A percentile compares a stretch with the other conserved stretches of the same genome.
These are phyloP conservation scores for Scalopus aquaticus DNA, from an alignment of 2,113 vertebrate species.

Conservation along the genomic window DNA sequence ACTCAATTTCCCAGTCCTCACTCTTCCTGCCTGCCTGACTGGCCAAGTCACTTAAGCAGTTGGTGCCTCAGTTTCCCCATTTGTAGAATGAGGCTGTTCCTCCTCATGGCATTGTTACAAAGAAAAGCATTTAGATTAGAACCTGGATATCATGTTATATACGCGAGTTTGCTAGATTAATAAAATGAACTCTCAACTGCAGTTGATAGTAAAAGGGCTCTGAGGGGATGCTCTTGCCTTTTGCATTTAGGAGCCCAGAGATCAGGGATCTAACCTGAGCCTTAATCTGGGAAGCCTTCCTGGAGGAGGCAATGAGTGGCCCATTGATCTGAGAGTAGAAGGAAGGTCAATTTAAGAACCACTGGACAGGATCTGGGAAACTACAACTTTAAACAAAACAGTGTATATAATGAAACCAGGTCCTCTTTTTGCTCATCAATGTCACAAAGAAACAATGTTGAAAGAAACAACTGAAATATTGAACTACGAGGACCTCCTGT, in stretches of 20 bases:
- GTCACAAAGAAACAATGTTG: no score
- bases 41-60: background rate
- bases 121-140: background rate
- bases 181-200: no score
- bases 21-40: background rate
- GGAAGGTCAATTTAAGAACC: background rate
- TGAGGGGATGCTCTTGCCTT: background rate
- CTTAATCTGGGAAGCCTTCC: conserved; percentile 24
- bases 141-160: background rate
- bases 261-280: background rate
- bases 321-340: background rate
- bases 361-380: no score
- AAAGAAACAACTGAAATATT: no score
- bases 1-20: background rate
- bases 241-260: background rate
- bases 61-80: background rate
- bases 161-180: background rate
- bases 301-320: background rate
- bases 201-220: background rate
- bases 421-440: background rate
- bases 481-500: no score
- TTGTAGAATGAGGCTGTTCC: background rate
- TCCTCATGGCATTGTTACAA: background rate
- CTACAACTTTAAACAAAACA: background rate
- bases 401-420: background rate